A percentile compares a stretch with the other conserved stretches of the same genome.
Evolutionary conservation across 2,888 invertebrate species (phyloP).

Genomic region (Erannis defoliaria): DNA sequence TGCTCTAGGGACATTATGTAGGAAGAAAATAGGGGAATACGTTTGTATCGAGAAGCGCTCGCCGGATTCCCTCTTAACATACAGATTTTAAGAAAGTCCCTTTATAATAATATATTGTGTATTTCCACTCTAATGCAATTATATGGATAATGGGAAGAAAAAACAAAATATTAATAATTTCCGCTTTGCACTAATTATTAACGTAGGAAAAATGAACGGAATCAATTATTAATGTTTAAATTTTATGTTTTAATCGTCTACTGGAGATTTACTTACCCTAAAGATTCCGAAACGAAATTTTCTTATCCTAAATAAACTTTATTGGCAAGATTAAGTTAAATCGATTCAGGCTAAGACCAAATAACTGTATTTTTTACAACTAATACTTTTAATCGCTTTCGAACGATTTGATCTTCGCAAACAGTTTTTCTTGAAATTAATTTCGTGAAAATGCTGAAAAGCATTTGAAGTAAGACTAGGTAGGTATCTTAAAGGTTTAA

Average conservation of each 20-base stretch:
- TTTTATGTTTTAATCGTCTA: background rate
- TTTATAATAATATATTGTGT: too few species aligned
- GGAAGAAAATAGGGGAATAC: too few species aligned
- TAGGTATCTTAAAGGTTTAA: background rate
- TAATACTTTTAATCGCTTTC: conserved; percentile 46
- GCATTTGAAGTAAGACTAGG: conserved; percentile 5
- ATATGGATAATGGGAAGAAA: too few species aligned
- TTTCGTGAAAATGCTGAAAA: background rate
- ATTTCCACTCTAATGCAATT: too few species aligned
- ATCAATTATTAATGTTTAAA: too few species aligned
- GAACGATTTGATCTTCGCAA: conserved; percentile 36
- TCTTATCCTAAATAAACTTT: conserved; percentile 28
- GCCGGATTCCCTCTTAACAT: too few species aligned
- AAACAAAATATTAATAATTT: too few species aligned
- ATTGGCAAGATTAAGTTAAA: conserved; percentile 5
- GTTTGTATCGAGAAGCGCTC: too few species aligned
- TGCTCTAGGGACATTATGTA: too few species aligned
- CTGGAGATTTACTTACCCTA: background rate
- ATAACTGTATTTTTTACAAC: conserved; percentile 43
- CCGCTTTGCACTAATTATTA: too few species aligned
- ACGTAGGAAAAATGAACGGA: too few species aligned
- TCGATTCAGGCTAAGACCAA: background rate
- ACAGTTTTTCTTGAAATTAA: conserved; percentile 10
- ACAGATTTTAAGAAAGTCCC: too few species aligned
- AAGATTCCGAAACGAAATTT: background rate